A percentile compares a stretch with the other conserved stretches of the same genome.
Evolutionary conservation across 2,888 invertebrate species (phyloP).

Genomic region (Spodoptera exigua): DNA sequence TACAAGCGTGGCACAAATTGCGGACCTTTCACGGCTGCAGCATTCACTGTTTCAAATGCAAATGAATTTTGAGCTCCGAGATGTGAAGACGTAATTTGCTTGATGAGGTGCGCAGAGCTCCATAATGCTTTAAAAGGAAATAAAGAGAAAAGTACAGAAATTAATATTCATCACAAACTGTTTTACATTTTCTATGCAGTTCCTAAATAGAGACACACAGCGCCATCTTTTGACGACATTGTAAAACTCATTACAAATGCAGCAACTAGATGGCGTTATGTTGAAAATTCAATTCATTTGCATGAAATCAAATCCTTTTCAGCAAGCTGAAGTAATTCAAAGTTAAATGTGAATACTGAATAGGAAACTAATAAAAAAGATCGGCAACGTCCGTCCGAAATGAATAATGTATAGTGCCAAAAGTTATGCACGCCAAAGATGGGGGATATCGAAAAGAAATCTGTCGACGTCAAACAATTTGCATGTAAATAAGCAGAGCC

Average conservation of each 20-base stretch:
- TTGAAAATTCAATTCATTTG: slow-evolving; percentile 32
- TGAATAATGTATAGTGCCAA: slow-evolving; percentile 68
- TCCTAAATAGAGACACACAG: slow-evolving; percentile 29
- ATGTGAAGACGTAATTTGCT: slow-evolving; percentile 70
- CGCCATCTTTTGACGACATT: slow-evolving; percentile 59
- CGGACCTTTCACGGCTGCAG: slow-evolving; percentile 62
- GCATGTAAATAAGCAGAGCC: slow-evolving; percentile 75
- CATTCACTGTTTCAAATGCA: slow-evolving; percentile 72
- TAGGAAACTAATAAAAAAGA: slow-evolving; percentile 63
- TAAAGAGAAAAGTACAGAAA: slow-evolving; percentile 59
- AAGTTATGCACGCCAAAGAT: slow-evolving; percentile 69
- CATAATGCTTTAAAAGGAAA: slow-evolving; percentile 62
- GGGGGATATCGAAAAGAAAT: slow-evolving; percentile 69
- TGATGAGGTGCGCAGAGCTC: slow-evolving; percentile 63
- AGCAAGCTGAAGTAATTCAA: slow-evolving; percentile 26
- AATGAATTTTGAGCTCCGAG: slow-evolving; percentile 64
- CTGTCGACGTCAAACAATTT: slow-evolving; percentile 69
- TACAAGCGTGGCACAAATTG: slow-evolving; percentile 55
- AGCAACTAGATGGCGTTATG: slow-evolving; percentile 61
- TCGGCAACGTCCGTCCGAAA: slow-evolving; percentile 58
- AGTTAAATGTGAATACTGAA: slow-evolving; percentile 56
- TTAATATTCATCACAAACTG: slow-evolving; percentile 68
- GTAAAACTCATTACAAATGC: slow-evolving; percentile 25
- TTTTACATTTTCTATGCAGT: slow-evolving; percentile 47
- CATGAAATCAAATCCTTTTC: slow-evolving; percentile 41